phyloP scores from a whole-genome alignment of 2,888 invertebrate genomes.

The Xylocampa areola region DNA sequence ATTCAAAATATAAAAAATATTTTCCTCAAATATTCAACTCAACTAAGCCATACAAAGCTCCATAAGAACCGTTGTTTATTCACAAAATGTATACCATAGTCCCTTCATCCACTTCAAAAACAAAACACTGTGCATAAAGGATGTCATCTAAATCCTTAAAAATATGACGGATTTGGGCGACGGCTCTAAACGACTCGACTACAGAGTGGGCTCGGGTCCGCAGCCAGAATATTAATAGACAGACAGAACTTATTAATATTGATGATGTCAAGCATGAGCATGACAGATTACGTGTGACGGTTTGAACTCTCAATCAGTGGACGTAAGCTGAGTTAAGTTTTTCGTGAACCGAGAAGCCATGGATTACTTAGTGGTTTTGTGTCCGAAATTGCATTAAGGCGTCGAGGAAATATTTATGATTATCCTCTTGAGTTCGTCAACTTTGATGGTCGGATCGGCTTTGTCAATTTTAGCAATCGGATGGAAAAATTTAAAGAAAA shows the following conservation, averaged over 20 bases:
- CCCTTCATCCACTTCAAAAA: constrained; percentile 45
- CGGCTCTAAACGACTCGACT: constrained; percentile 50
- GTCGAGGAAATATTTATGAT: no score
- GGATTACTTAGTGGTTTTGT: constrained; percentile 3
- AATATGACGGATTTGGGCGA: constrained; percentile 58
- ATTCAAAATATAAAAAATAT: no score
- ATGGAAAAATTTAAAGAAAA: no score
- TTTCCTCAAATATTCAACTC: no score
- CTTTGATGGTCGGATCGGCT: no score
- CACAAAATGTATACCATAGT: constrained; percentile 7
- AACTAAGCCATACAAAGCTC: no score
- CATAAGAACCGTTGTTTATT: no score
- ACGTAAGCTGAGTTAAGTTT: constrained; percentile 18
- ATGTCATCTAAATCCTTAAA: constrained; percentile 56
- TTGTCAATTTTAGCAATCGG: no score
- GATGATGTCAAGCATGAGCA: constrained; percentile 46
- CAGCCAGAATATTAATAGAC: constrained; percentile 54
- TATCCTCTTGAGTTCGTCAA: no score
- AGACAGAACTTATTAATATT: constrained; percentile 58
- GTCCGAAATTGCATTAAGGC: no score
- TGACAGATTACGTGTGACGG: constrained; percentile 48
- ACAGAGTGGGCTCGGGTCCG: constrained; percentile 32
- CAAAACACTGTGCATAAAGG: constrained; percentile 50
- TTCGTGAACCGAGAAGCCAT: background rate
- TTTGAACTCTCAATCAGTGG: constrained; percentile 43